A percentile compares a stretch with the other conserved stretches of the same genome.
Evolutionary conservation across 2,797 vertebrate genomes (phyloP).

Genomic region (Acanthurus lineatus): DNA sequence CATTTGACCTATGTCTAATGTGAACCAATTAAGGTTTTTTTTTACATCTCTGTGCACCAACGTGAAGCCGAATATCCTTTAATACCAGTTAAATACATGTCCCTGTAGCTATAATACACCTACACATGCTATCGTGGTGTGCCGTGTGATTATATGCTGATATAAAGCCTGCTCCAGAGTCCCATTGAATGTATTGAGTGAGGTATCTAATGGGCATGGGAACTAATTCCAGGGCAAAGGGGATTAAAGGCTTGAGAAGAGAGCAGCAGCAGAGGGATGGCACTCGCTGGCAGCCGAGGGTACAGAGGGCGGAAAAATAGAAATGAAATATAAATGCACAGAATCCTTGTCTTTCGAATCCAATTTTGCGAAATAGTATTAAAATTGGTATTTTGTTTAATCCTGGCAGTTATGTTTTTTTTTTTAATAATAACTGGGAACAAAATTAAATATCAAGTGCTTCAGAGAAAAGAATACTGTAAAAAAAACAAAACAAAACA

Average conservation of each 20-base stretch:
- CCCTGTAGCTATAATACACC: conserved; percentile 77
- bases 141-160: conserved; percentile 76
- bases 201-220: conserved; percentile 82
- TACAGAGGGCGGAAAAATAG: conserved; percentile 71
- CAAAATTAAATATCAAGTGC: conserved; percentile 61
- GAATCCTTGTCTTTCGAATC: conserved; percentile 70
- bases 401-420: conserved; percentile 51
- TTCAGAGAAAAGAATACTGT: conserved; percentile 20
- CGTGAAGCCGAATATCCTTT: conserved; percentile 76
- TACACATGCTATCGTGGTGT: conserved; percentile 73
- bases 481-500: conserved; percentile 6
- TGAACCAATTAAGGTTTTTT: conserved; percentile 83
- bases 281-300: conserved; percentile 72
- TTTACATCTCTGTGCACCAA: conserved; percentile 72
- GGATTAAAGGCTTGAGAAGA: conserved; percentile 80
- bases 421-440: conserved; percentile 17
- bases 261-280: conserved; percentile 69
- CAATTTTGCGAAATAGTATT: conserved; percentile 73
- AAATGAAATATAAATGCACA: conserved; percentile 70
- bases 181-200: conserved; percentile 73
- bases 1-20: conserved; percentile 80
- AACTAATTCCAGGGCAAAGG: conserved; percentile 83
- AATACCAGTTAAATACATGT: conserved; percentile 82
- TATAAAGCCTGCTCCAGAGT: conserved; percentile 75
- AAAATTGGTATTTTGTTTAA: conserved; percentile 70